Evolutionary conservation across 2,888 invertebrate genomes (phyloP), one percentile per base, ranked within the genome.

Genomic region (Cataglyphis rosenhaueri): DNA sequence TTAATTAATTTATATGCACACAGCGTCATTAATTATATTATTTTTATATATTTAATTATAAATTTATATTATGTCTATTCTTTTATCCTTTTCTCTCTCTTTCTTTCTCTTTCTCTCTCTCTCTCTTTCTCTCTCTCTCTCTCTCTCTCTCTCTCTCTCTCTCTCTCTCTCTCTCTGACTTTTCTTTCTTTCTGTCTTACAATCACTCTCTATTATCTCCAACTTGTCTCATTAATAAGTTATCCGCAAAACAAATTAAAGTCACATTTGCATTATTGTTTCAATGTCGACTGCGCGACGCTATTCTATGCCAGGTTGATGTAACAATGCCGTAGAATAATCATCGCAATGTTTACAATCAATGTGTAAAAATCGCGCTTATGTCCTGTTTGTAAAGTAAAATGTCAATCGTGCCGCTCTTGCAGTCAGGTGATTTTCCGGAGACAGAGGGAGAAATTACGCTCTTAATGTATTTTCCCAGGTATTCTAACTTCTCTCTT

Each of bases 381-480:
- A 57, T 32, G 32, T 70, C 57, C 41, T 18, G 21, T 59, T 71
- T 59, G 44, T 79, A 71, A 71, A 48, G 18, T 44, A 12, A 71
- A 78, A 38, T 71, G 44, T 44, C 18, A 71, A 21, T 44, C 21
- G 12, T 35, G 35, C 9, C 9, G n/a, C 44, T 21, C 44, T 38
- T 25, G 29, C 18, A 15, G 41, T 55, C 12, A 29, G 57, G 41
- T 57, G 81, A 82, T 87, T 87, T 88, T 35, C 68, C 73, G 65
- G 44, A 71, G n/a, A 73, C 32, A 81, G 76, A 86, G 81, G 82
- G 81, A 38, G 84, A 87, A 87, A 90, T 91, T 88, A 88, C 84
- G 83, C 78, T 52, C n/a, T 87, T 90, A 90, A 91, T 86, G 88
- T 87, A 90, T 90, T 90, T 91, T 76, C 81, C 70, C 12, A 82